A percentile compares a stretch with the other conserved stretches of the same genome.
Evolutionary conservation across 2,113 vertebrate genomes (phyloP).

Genomic region (Aix galericulata): DNA sequence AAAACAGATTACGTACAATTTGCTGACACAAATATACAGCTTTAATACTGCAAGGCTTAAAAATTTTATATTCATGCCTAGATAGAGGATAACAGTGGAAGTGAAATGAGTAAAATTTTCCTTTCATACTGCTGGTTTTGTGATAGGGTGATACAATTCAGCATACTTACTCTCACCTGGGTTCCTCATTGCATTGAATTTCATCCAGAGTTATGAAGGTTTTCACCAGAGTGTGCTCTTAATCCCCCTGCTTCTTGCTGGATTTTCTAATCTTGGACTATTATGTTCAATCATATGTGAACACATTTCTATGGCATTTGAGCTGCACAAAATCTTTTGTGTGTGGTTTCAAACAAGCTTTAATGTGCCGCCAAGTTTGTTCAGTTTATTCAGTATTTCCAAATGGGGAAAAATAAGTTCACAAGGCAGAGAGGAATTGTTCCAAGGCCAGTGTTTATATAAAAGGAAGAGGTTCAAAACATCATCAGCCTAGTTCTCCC

Average conservation of each 20-base stretch:
- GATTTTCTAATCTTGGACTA: slow-evolving; percentile 32
- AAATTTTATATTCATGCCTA: slow-evolving; percentile 48
- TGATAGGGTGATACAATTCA: neutral
- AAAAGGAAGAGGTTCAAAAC: neutral
- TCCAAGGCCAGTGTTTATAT: neutral
- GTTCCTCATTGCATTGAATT: neutral
- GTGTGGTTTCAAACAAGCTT: slow-evolving; percentile 36
- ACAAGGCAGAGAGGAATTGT: neutral
- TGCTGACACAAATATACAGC: slow-evolving; percentile 46
- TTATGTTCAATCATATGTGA: slow-evolving; percentile 10
- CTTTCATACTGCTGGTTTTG: neutral
- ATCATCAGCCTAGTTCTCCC: neutral
- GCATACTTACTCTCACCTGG: neutral
- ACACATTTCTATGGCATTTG: slow-evolving; percentile 18
- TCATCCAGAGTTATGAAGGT: neutral
- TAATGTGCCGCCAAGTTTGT: neutral
- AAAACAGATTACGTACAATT: slow-evolving; percentile 30
- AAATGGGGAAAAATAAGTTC: slow-evolving; percentile 20
- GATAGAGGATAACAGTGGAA: slow-evolving; percentile 1
- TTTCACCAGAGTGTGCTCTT: slow-evolving; percentile 11
- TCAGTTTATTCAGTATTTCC: slow-evolving; percentile 23
- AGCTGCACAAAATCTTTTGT: slow-evolving; percentile 30
- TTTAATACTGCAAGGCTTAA: slow-evolving; percentile 38
- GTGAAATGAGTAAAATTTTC: slow-evolving; percentile 17
- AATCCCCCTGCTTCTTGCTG: neutral